Conservation (phyloP, 2,888 invertebrate genomes). For the Temnothorax ravouxi region DNA sequence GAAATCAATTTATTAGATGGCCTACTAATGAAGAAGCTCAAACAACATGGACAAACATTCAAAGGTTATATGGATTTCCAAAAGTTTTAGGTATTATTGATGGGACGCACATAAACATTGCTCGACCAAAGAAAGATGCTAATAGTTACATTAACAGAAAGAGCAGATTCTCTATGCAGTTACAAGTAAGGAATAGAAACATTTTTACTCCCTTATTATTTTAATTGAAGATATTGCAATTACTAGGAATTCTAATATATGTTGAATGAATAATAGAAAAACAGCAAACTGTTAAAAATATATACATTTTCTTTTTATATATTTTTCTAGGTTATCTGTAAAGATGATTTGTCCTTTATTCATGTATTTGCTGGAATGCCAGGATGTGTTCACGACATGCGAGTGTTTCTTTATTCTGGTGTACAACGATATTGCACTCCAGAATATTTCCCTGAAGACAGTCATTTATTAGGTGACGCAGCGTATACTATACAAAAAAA, state of each 20-base stretch:
- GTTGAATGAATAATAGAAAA: background rate
- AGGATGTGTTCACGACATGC: no score
- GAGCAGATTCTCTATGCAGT: background rate
- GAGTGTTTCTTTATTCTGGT: no score
- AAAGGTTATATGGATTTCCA: background rate
- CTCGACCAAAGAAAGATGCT: background rate
- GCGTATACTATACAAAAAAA: no score
- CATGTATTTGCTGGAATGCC: no score
- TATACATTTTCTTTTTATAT: background rate
- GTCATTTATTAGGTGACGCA: no score
- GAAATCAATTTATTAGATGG: slow-evolving; percentile 17
- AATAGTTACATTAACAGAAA: slow-evolving; percentile 21
- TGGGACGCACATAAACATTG: slow-evolving; percentile 2
- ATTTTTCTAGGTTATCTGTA: background rate
- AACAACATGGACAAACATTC: slow-evolving; percentile 10
- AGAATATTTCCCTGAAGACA: no score
- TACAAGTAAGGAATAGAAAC: slow-evolving; percentile 3
- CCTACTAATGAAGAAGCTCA: slow-evolving; percentile 21
- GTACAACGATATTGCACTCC: no score
- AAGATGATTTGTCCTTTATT: background rate
- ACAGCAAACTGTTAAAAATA: background rate
- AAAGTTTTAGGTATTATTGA: slow-evolving; percentile 5
- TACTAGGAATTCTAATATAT: background rate
- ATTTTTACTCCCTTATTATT: background rate
- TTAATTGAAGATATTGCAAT: background rate